Percentiles rank a stretch among this genome's conserved stretches.
phyloP scores from a whole-genome alignment of 2,888 invertebrate genomes.

The Tachina grossa region DNA sequence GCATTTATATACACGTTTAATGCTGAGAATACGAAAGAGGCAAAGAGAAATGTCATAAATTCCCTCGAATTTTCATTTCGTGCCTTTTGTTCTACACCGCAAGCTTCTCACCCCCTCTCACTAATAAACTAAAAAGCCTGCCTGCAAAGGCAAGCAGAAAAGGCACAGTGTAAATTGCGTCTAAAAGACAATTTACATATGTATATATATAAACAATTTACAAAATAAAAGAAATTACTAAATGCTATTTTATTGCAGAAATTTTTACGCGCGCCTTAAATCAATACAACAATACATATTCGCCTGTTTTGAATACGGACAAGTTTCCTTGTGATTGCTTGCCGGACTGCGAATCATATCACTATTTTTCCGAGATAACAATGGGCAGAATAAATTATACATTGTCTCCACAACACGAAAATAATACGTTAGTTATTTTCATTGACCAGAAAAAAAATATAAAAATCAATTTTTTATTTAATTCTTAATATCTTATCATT shows the following conservation, averaged over 20 bases:
- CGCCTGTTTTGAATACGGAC: slow-evolving; percentile 73
- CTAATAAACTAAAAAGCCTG: too few relatives aligned
- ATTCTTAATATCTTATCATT: slow-evolving; percentile 1
- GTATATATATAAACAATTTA: neutral
- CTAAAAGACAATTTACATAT: too few relatives aligned
- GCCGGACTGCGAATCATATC: slow-evolving; percentile 86
- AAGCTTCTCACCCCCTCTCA: too few relatives aligned
- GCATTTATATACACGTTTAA: too few relatives aligned
- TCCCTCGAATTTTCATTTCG: too few relatives aligned
- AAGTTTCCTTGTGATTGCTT: slow-evolving; percentile 84
- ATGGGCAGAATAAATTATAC: slow-evolving; percentile 84
- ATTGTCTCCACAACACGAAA: slow-evolving; percentile 70
- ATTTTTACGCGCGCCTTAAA: slow-evolving; percentile 82
- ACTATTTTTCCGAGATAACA: slow-evolving; percentile 87
- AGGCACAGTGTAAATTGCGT: too few relatives aligned
- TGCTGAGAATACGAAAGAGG: too few relatives aligned
- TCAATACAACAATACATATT: slow-evolving; percentile 77
- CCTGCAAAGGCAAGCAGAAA: too few relatives aligned
- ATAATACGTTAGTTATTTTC: slow-evolving; percentile 50
- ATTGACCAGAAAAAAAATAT: neutral
- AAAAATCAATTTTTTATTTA: slow-evolving; percentile 7
- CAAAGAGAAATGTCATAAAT: too few relatives aligned
- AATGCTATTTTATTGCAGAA: slow-evolving; percentile 64
- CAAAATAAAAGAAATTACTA: neutral
- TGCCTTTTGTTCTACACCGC: too few relatives aligned